phyloP scores from a whole-genome alignment of 2,797 vertebrate genomes.

The Gymnothorax javanicus region DNA sequence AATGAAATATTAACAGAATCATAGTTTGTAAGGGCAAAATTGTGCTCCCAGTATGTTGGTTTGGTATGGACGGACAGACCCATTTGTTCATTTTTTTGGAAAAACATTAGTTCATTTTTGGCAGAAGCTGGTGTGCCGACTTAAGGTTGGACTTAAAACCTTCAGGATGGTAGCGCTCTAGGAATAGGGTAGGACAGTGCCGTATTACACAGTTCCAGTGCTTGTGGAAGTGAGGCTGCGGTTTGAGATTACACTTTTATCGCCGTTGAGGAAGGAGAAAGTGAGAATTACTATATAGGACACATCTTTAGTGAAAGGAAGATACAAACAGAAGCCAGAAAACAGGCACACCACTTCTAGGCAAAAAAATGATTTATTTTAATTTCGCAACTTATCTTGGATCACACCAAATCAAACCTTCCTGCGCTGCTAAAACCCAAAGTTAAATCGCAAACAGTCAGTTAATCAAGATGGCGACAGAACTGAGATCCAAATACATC shows the following conservation, averaged over 20 bases:
- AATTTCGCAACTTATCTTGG: not conserved
- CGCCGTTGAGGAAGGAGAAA: too few relatives aligned
- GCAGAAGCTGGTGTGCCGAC: too few relatives aligned
- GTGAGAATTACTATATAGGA: not conserved
- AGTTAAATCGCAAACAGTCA: not conserved
- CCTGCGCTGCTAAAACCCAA: not conserved
- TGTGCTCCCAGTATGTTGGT: too few relatives aligned
- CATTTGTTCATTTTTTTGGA: too few relatives aligned
- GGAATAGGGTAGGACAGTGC: too few relatives aligned
- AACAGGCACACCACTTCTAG: not conserved
- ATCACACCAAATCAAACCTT: conserved; percentile 10
- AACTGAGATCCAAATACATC: not conserved
- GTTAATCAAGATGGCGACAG: not conserved
- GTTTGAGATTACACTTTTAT: not conserved
- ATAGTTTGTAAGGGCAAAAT: too few relatives aligned
- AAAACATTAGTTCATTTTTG: too few relatives aligned
- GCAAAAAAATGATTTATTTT: conserved; percentile 12
- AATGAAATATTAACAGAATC: too few relatives aligned
- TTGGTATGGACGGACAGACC: too few relatives aligned
- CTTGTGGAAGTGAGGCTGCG: not conserved
- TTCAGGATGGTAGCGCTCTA: too few relatives aligned
- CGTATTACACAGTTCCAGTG: not conserved
- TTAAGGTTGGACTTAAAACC: too few relatives aligned
- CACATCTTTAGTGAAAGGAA: not conserved
- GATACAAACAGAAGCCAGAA: not conserved